Evolutionary conservation across 2,888 invertebrate genomes (phyloP), one percentile per base, ranked within the genome.

Genomic region (Gerris lacustris): DNA sequence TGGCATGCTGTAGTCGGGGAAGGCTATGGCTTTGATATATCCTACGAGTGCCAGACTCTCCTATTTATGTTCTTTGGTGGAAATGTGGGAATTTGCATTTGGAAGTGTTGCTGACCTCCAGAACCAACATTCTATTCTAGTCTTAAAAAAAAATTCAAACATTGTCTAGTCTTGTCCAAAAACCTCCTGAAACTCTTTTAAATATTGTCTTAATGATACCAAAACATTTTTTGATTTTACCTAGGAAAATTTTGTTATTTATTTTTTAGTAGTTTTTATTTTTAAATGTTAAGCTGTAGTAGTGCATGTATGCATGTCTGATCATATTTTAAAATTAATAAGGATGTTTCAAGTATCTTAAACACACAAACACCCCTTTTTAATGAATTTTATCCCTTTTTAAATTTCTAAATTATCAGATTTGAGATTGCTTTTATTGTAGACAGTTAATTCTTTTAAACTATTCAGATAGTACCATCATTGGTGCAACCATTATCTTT

Each of bases 1-100:
- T 96, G 96, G 87, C 94, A 95, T 81, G 93, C 91, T n/a, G 90
- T 96, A 0, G 91, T 97, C 6, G 97, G 97, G 6, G 96, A 97
- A 84, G 94, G 92, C 72, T 96, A 89, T 82, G 96, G 95, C 67
- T 94, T 94, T 81, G 94, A 94, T 80, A 87, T 96, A 73, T 92
- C 94, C 2, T 93, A 94, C 80, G 94, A 96, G 82, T 89, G 91
- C 72, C 91, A 91, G 79, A 90, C 90, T 76, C 85, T 94, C 73
- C 84, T 94, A 74, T 92, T 94, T 80, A 86, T 95, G 85, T 95
- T 89, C 82, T 94, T 94, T 79, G 95, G 90, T 72, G 96, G 96
- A 69, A 96, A 93, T 80, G 84, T 92, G 76, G 96, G 93, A 15
- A 87, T 94, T 72, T 86, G 90, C 77, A 85, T 92, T 71, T 95